A percentile compares a stretch with the other conserved stretches of the same genome.
Conservation (phyloP, 1,140 invertebrate genomes). For the Drosophila suzukii region DNA sequence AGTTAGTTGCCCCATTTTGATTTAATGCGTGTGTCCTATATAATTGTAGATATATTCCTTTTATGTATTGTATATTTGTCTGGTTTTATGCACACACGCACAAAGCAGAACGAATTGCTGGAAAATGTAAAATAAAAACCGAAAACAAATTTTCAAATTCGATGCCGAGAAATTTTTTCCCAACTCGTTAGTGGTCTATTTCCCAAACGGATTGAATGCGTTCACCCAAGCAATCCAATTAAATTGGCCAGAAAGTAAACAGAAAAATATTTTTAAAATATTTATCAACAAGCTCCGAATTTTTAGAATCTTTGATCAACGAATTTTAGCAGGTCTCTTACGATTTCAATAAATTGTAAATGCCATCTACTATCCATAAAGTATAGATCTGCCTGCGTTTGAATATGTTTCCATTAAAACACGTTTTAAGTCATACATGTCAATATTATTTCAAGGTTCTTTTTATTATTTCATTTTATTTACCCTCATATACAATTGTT, state of each 20-base stretch:
- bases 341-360: too few relatives aligned
- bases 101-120: constrained; percentile 26
- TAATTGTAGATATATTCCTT: constrained; percentile 41
- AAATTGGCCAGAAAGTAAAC: background rate
- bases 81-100: constrained; percentile 43
- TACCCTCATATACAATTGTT: constrained; percentile 29
- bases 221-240: background rate
- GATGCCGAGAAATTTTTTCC: background rate
- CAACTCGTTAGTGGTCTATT: background rate
- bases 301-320: too few relatives aligned
- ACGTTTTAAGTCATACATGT: constrained; percentile 5
- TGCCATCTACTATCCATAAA: too few relatives aligned
- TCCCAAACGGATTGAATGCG: background rate
- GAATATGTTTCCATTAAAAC: constrained; percentile 16
- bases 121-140: constrained; percentile 61
- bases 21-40: constrained; percentile 59
- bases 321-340: too few relatives aligned
- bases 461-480: constrained; percentile 42
- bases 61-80: constrained; percentile 67
- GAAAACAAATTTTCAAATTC: constrained; percentile 17
- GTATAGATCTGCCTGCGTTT: too few relatives aligned
- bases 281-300: background rate
- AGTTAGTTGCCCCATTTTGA: constrained; percentile 56
- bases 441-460: constrained; percentile 37
- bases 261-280: background rate